Evolutionary conservation across 2,888 invertebrate genomes (phyloP), one percentile per base, ranked within the genome.

Genomic region (Agrochola litura): DNA sequence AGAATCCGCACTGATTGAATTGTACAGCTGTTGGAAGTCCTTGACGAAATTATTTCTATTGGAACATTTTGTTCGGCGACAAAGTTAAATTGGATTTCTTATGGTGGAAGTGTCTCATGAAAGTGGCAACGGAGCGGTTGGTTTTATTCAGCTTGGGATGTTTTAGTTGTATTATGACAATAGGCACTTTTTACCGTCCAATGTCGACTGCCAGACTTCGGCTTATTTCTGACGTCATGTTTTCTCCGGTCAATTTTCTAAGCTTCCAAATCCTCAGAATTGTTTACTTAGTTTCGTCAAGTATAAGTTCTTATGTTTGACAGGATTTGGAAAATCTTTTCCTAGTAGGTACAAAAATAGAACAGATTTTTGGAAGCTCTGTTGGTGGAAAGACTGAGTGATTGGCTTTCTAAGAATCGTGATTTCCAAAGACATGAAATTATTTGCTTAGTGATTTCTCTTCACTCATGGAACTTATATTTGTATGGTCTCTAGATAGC

Each of bases 21-120:
- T 94, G 95, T 95, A 95, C 95, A 95, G 92, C 94, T 95, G 95
- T 93, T 94, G 93, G 91, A 90, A 92, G 93, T 94, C 94, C 95
- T 96, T 95, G 95, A 95, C 95, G 94, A 95, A 96, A 96, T 96
- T 96, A 96, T 96, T 95, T 96, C 95, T 95, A 96, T 95, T 94
- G 95, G 93, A 95, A 93, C 95, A 95, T 95, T 95, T 95, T 95
- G 95, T 95, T 94, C 95, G 93, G 93, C 92, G 95, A 94, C 94
- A 94, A 96, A 96, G 96, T 96, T 96, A 96, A 96, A 96, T 96
- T 96, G 95, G 95, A 96, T 96, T 96, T 96, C 95, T 96, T 96
- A 96, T 95, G 95, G 95, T 93, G 93, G 91, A 93, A 94, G 94
- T 93, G 94, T 92, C 90, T 91, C 90, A 91, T 90, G 90, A 91